Evolutionary conservation across 2,113 vertebrate species (phyloP).

Genomic region (Oryzias celebensis): DNA sequence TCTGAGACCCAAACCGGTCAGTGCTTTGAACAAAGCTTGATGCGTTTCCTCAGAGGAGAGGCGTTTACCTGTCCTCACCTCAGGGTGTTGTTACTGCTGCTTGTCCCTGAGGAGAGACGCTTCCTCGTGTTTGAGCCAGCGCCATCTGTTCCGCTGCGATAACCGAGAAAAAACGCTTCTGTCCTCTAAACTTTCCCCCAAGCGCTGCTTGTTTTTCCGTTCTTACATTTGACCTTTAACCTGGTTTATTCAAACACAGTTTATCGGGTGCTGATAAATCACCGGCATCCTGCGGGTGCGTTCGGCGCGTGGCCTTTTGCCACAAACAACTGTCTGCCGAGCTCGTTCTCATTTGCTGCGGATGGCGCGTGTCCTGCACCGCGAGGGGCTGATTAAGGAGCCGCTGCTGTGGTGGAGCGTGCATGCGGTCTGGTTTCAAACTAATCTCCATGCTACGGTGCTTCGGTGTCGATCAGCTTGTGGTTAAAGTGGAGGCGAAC

Average conservation of each 20-base stretch:
- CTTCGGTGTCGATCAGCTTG: constrained; percentile 19
- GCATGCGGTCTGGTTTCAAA: constrained; percentile 34
- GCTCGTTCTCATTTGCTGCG: constrained; percentile 36
- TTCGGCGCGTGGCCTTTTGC: constrained; percentile 19
- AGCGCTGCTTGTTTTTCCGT: not conserved
- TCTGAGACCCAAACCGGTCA: too few relatives aligned
- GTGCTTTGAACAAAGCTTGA: too few relatives aligned
- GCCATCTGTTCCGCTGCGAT: not conserved
- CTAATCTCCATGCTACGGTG: constrained; percentile 31
- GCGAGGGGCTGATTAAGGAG: constrained; percentile 11
- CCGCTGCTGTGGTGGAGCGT: constrained; percentile 17
- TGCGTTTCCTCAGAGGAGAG: not conserved
- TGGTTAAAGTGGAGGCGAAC: constrained; percentile 16
- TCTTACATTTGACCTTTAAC: constrained; percentile 17
- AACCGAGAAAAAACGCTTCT: constrained; percentile 2
- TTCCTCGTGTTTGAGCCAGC: not conserved
- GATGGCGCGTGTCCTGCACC: constrained; percentile 20
- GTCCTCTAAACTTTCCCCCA: constrained; percentile 1
- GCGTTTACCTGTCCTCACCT: not conserved
- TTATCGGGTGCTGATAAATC: constrained; percentile 32
- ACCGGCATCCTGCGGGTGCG: constrained; percentile 18
- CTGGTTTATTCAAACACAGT: constrained; percentile 19
- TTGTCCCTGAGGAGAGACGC: not conserved
- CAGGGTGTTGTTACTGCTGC: not conserved
- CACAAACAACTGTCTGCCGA: constrained; percentile 37